phyloP scores from a whole-genome alignment of 2,888 invertebrate species.

The Hipparchia sbordonii region DNA sequence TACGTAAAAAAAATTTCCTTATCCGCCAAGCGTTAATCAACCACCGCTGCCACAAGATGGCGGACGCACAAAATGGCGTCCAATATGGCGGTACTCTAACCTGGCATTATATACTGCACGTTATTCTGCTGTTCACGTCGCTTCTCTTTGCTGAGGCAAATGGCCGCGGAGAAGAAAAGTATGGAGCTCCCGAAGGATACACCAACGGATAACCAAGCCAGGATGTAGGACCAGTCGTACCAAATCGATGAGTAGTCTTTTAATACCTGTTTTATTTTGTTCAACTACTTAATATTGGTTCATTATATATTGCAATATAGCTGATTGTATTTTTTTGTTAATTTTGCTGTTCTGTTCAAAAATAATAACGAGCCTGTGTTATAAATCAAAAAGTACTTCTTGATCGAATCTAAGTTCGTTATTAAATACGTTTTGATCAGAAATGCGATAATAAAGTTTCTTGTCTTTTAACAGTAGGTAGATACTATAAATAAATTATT shows the following conservation, averaged over 20 bases:
- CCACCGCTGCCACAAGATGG: slow-evolving; percentile 42
- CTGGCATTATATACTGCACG: slow-evolving; percentile 95
- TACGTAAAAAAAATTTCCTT: slow-evolving; percentile 32
- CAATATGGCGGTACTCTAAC: slow-evolving; percentile 81
- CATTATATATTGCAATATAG: no score
- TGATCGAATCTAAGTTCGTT: no score
- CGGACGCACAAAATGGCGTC: slow-evolving; percentile 54
- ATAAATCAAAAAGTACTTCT: no score
- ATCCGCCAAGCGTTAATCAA: slow-evolving; percentile 74
- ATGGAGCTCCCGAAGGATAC: slow-evolving; percentile 89
- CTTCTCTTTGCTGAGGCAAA: slow-evolving; percentile 90
- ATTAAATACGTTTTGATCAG: no score
- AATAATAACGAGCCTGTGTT: no score
- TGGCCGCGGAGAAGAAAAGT: slow-evolving; percentile 90
- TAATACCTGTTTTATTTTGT: slow-evolving; percentile 82
- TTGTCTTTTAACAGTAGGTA: no score
- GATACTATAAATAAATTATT: no score
- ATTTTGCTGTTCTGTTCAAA: no score
- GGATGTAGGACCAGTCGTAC: slow-evolving; percentile 94
- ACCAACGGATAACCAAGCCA: slow-evolving; percentile 92
- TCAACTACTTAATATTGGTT: slow-evolving; percentile 5
- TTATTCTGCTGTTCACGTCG: slow-evolving; percentile 88
- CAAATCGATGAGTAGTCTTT: slow-evolving; percentile 87
- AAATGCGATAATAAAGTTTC: no score
- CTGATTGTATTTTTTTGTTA: no score